phyloP scores from a whole-genome alignment of 2,888 invertebrate genomes.

The Euproctis similis region DNA sequence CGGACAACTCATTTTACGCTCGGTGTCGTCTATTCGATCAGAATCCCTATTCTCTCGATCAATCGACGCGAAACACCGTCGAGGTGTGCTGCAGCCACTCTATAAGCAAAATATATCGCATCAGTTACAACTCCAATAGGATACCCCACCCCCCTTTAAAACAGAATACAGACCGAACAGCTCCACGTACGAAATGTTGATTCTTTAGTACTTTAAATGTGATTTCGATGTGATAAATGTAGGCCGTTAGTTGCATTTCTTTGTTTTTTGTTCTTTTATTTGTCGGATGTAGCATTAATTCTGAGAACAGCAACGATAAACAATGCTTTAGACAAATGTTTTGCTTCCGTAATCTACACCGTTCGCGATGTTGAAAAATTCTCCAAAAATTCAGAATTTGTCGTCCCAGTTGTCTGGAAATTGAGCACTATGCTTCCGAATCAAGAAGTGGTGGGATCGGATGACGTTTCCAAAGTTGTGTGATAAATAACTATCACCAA shows the following conservation, averaged over 20 bases:
- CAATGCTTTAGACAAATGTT: too few species aligned
- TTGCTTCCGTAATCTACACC: too few species aligned
- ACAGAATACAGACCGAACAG: constrained; percentile 25
- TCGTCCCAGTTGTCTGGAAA: too few species aligned
- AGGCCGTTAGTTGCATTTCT: constrained; percentile 26
- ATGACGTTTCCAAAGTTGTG: too few species aligned
- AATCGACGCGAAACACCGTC: constrained; percentile 43
- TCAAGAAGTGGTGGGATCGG: too few species aligned
- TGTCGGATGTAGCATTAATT: constrained; percentile 19
- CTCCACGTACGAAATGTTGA: constrained; percentile 23
- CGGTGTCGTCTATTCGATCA: constrained; percentile 50
- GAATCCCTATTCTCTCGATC: constrained; percentile 34
- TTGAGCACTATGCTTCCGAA: too few species aligned
- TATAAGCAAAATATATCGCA: constrained; percentile 25
- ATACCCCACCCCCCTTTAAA: constrained; percentile 25
- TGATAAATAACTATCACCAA: too few species aligned
- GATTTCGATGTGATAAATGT: constrained; percentile 28
- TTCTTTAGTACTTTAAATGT: constrained; percentile 26
- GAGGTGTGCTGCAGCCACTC: constrained; percentile 30
- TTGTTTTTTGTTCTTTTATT: constrained; percentile 24
- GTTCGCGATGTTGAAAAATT: too few species aligned
- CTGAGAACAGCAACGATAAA: constrained; percentile 9
- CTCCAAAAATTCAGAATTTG: too few species aligned
- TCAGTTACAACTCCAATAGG: constrained; percentile 21
- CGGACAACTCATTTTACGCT: constrained; percentile 70